A percentile compares a stretch with the other conserved stretches of the same genome.
phyloP scores from a whole-genome alignment of 1,140 invertebrate genomes.

The Colletes gigas region DNA sequence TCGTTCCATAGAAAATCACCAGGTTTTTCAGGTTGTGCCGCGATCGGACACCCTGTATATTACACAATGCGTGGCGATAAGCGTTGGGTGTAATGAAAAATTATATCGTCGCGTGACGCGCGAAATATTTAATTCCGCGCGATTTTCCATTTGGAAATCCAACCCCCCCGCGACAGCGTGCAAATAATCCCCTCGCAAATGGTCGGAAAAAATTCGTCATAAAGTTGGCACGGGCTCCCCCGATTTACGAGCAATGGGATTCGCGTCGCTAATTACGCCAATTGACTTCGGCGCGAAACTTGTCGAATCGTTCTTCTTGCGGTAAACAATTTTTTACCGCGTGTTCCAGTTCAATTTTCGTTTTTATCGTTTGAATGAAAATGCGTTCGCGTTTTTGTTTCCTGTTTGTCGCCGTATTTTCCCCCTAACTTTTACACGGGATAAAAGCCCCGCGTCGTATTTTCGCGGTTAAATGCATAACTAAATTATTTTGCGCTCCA shows the following conservation, averaged over 20 bases:
- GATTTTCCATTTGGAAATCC: neutral
- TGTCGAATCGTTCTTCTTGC: neutral
- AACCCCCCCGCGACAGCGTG: no score
- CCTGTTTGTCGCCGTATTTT: no score
- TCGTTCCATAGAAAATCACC: no score
- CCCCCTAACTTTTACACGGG: no score
- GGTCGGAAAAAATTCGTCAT: neutral
- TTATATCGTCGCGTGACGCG: conserved; percentile 21
- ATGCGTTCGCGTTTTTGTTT: no score
- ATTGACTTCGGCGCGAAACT: neutral
- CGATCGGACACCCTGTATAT: neutral
- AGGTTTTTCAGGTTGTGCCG: no score
- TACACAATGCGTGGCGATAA: neutral
- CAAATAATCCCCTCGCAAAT: neutral
- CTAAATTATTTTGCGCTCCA: no score
- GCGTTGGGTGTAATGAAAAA: conserved; percentile 25
- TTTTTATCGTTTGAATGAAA: no score
- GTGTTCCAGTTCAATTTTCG: neutral
- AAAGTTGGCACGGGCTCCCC: neutral
- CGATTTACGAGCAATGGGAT: conserved; percentile 1
- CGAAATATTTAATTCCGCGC: conserved; percentile 18
- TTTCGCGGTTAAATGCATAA: no score
- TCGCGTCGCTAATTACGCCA: neutral
- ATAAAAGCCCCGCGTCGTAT: no score
- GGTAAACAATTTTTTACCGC: neutral